Conservation (phyloP, 2,797 vertebrate genomes). For the Gorsachius magnificus region DNA sequence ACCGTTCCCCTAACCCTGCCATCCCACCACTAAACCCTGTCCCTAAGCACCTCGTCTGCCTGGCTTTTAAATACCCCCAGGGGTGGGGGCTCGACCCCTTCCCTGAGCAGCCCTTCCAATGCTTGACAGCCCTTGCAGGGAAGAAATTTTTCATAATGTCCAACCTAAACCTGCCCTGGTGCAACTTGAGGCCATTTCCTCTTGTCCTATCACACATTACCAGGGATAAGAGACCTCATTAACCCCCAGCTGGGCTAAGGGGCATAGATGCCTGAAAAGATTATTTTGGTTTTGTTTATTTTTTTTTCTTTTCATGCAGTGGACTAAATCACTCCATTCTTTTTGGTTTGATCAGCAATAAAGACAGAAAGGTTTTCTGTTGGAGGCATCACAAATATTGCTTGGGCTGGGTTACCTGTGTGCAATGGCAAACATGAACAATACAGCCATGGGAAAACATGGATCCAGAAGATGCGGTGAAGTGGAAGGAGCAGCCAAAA, state of each 20-base stretch:
- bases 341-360: not conserved
- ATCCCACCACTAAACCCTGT: too few relatives aligned
- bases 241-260: not conserved
- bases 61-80: too few relatives aligned
- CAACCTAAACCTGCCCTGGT: too few relatives aligned
- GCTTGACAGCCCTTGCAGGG: too few relatives aligned
- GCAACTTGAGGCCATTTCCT: too few relatives aligned
- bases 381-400: not conserved
- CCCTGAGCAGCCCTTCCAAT: too few relatives aligned
- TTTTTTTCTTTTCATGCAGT: not conserved
- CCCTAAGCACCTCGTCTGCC: too few relatives aligned
- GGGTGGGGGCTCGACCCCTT: too few relatives aligned
- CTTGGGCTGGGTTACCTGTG: not conserved
- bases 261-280: not conserved
- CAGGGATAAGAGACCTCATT: not conserved
- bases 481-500: not conserved
- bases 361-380: not conserved
- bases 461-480: not conserved
- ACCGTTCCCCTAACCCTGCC: too few relatives aligned
- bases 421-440: not conserved
- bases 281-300: not conserved
- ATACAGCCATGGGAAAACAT: not conserved
- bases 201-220: too few relatives aligned
- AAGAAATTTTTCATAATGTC: too few relatives aligned
- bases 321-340: not conserved